Evolutionary conservation across 2,888 invertebrate species (phyloP), one percentile per base, ranked within the genome.

Genomic region (Fragum sueziense): DNA sequence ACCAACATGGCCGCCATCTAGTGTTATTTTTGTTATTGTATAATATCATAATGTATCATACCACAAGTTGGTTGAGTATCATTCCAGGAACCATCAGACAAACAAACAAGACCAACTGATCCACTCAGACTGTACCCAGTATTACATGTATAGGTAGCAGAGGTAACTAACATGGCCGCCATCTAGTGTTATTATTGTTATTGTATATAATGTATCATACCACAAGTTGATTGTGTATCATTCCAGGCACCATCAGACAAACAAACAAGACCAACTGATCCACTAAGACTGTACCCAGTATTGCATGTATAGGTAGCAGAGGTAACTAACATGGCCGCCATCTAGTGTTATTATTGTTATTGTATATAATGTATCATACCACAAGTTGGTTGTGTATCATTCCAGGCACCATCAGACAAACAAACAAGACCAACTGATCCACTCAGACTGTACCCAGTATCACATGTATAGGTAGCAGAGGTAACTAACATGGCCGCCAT

Each of bases 61-160:
- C 84, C 76, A 76, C 84, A 84, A 25, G 29, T 74, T 22, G 80
- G 80, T 27, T 57, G 34, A 27, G 37, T 22, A 6, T 41, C 25
- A 22, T 70, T 67, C 85, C 82, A 85, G 0, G 71, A 70, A 27
- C 82, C 85, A 57, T 76, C 74, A 51, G 74, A 47, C 7, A 25
- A 20, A 69, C 85, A 85, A 0, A 57, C 71, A 0, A 74, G 29
- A 34, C 74, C 22, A 7, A 59, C 25, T 22, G 47, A 34, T 52
- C 85, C 85, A 33, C 31, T 62, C 25, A 82, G 31, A 2, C 74
- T 76, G 68, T 80, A 82, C 2, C 78, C 75, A 22, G 52, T 33
- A 47, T 69, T 52, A 76, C 85, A 85, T 7, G 74, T 65, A 51
- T 72, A 70, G 0, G 29, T 4, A 1, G 52, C 70, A 20, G 14